phyloP scores from a whole-genome alignment of 1,140 invertebrate species.

The Bombus turneri region DNA sequence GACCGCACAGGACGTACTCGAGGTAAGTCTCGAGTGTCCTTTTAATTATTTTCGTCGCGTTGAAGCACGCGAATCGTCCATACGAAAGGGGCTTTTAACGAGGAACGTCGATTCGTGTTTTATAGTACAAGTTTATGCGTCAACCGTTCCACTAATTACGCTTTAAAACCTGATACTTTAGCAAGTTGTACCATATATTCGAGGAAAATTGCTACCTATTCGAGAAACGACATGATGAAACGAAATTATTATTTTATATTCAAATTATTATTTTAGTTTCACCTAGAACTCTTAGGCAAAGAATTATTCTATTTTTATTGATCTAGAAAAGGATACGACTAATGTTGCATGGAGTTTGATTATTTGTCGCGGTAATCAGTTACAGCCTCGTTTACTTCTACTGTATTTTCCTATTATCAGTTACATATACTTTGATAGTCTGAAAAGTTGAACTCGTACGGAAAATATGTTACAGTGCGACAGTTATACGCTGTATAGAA shows the following conservation, averaged over 20 bases:
- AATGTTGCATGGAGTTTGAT: background rate
- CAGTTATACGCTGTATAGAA: too few species aligned
- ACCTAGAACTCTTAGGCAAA: background rate
- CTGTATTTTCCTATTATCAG: too few species aligned
- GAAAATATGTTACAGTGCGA: too few species aligned
- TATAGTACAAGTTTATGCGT: background rate
- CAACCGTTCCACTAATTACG: constrained; percentile 14
- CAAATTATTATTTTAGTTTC: background rate
- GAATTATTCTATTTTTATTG: background rate
- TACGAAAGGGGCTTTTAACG: background rate
- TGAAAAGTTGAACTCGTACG: too few species aligned
- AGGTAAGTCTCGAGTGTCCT: constrained; percentile 85
- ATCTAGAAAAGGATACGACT: background rate
- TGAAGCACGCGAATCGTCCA: background rate
- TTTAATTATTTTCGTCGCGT: background rate
- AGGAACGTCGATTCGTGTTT: background rate
- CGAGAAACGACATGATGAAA: background rate
- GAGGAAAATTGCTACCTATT: background rate
- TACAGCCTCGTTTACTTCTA: too few species aligned
- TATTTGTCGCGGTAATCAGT: too few species aligned
- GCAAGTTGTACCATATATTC: background rate
- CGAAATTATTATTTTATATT: background rate
- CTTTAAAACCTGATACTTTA: background rate
- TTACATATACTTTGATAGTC: too few species aligned
- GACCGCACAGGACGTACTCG: constrained; percentile 96